Conservation (phyloP, 2,888 invertebrate genomes). For the Macrophya annulata region DNA sequence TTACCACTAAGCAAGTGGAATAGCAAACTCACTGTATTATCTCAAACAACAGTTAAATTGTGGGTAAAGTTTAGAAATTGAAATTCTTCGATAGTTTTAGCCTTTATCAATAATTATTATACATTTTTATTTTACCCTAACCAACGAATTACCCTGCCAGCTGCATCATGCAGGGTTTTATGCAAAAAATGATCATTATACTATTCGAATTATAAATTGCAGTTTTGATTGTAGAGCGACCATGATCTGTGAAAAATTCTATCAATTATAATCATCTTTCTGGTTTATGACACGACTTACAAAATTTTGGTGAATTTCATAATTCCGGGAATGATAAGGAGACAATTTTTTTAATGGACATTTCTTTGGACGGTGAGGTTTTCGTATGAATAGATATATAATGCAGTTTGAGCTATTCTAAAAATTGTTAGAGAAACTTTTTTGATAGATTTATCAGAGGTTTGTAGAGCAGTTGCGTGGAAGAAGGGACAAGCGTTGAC, state of each 20-base stretch:
- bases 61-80: background rate
- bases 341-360: no score
- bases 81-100: background rate
- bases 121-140: background rate
- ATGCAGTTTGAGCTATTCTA: no score
- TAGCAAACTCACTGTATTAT: background rate
- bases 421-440: background rate
- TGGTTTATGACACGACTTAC: background rate
- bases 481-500: slow-evolving; percentile 5
- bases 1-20: slow-evolving; percentile 7
- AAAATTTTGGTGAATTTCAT: background rate
- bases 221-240: background rate
- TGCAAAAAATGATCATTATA: background rate
- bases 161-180: background rate
- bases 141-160: background rate
- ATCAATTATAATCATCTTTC: background rate
- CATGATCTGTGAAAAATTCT: background rate
- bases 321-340: no score
- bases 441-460: background rate
- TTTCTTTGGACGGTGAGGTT: background rate
- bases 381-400: background rate
- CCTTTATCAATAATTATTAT: background rate
- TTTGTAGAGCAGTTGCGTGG: slow-evolving; percentile 1
- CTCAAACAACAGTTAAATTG: background rate
- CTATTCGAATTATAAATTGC: background rate